Evolutionary conservation across 2,113 vertebrate genomes (phyloP).

Genomic region (Notechis scutatus): DNA sequence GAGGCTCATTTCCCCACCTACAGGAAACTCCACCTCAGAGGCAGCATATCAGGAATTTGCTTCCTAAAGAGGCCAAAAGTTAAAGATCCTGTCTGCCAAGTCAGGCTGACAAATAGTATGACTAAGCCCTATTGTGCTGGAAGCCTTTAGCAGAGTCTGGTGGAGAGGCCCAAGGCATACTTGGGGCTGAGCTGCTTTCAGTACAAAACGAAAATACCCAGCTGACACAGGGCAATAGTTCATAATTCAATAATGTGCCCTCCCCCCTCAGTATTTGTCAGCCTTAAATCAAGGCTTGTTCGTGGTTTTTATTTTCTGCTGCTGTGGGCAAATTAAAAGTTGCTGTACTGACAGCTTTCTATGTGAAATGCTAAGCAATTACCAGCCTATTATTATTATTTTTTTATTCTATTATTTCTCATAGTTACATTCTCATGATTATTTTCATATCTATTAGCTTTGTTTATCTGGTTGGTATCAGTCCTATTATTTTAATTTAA

Average conservation of each 20-base stretch:
- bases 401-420: background rate
- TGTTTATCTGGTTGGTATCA: background rate
- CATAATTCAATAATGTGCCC: background rate
- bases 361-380: background rate
- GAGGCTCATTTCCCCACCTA: conserved; percentile 15
- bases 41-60: conserved; percentile 47
- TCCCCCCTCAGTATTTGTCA: background rate
- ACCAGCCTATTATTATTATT: background rate
- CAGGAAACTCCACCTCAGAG: conserved; percentile 61
- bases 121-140: conserved; percentile 28
- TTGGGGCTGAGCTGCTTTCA: conserved; percentile 6
- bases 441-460: background rate
- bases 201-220: background rate
- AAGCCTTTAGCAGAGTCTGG: conserved; percentile 20
- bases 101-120: background rate
- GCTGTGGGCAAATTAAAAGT: background rate
- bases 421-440: background rate
- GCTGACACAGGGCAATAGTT: background rate
- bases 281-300: background rate
- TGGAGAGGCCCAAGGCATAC: conserved; percentile 23
- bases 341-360: background rate
- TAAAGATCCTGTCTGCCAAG: conserved; percentile 2
- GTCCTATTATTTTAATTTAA: background rate
- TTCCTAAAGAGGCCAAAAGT: conserved; percentile 44
- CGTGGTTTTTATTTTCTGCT: background rate